Evolutionary conservation across 2,888 invertebrate species (phyloP).

Genomic region (Lithophane ornitopus): DNA sequence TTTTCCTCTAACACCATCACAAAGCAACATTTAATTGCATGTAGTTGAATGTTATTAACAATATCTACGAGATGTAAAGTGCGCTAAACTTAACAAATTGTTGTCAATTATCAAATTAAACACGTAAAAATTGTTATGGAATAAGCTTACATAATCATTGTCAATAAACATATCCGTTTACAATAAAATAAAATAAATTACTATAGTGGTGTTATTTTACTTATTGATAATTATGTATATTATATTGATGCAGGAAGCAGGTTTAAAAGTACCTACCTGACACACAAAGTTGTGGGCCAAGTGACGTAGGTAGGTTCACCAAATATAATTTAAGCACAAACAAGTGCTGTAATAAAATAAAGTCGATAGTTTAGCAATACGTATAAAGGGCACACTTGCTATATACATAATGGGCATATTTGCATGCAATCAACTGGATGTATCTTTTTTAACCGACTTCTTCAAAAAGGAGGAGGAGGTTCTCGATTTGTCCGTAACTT

Average conservation of each 20-base stretch:
- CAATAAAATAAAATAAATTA: not conserved
- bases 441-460: too few relatives aligned
- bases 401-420: too few relatives aligned
- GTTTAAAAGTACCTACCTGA: conserved; percentile 6
- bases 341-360: not conserved
- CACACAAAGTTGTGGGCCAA: not conserved
- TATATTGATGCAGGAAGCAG: not conserved
- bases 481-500: too few relatives aligned
- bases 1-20: conserved; percentile 31
- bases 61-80: conserved; percentile 3
- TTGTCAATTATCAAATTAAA: conserved; percentile 5
- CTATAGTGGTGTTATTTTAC: not conserved
- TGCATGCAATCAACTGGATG: not conserved
- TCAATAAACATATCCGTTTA: not conserved
- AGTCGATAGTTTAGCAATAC: not conserved
- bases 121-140: not conserved
- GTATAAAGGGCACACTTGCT: not conserved
- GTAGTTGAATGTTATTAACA: conserved; percentile 25
- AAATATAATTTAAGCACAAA: not conserved
- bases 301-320: not conserved
- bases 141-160: not conserved
- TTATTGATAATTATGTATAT: not conserved
- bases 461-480: too few relatives aligned
- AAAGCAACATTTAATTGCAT: conserved; percentile 13
- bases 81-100: not conserved